A percentile compares a stretch with the other conserved stretches of the same genome.
Conservation (phyloP, 2,797 vertebrate genomes). For the Galago senegalensis region DNA sequence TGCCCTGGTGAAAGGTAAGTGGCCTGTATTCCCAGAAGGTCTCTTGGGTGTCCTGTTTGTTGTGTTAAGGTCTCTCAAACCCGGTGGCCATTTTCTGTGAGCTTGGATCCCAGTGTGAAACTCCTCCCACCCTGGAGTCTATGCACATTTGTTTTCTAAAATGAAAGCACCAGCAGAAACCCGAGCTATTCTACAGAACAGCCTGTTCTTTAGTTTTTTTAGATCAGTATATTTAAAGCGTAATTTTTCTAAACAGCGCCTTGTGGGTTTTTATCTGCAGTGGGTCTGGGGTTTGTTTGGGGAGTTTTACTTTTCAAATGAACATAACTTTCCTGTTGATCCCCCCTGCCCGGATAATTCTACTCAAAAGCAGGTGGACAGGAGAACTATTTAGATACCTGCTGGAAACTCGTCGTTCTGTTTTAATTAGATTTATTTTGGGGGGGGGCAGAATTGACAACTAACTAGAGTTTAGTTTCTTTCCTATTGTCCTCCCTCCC, state of each 20-base stretch:
- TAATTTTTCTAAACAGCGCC: constrained; percentile 35
- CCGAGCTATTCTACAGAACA: constrained; percentile 54
- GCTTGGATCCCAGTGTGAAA: constrained; percentile 30
- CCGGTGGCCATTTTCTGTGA: constrained; percentile 81
- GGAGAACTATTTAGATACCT: not conserved
- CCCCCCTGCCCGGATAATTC: not conserved
- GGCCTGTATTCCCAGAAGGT: not conserved
- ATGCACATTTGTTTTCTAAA: constrained; percentile 78
- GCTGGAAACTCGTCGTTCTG: not conserved
- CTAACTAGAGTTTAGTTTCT: not conserved
- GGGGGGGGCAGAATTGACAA: not conserved
- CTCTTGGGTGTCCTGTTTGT: not conserved
- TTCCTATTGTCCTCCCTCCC: not conserved
- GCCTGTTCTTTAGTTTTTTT: constrained; percentile 59
- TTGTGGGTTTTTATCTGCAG: constrained; percentile 32
- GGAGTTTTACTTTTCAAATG: constrained; percentile 3
- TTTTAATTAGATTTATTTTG: constrained; percentile 20
- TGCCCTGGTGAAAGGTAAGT: not conserved
- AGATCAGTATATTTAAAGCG: constrained; percentile 57
- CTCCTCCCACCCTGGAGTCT: constrained; percentile 67
- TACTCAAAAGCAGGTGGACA: not conserved
- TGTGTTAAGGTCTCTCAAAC: not conserved
- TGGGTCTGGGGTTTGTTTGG: not conserved
- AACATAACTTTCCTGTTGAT: not conserved
- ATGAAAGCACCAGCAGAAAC: constrained; percentile 82